Base-by-base conservation (phyloP, 2,888 invertebrate genomes). In the Mimumesa dahlbomi region DNA sequence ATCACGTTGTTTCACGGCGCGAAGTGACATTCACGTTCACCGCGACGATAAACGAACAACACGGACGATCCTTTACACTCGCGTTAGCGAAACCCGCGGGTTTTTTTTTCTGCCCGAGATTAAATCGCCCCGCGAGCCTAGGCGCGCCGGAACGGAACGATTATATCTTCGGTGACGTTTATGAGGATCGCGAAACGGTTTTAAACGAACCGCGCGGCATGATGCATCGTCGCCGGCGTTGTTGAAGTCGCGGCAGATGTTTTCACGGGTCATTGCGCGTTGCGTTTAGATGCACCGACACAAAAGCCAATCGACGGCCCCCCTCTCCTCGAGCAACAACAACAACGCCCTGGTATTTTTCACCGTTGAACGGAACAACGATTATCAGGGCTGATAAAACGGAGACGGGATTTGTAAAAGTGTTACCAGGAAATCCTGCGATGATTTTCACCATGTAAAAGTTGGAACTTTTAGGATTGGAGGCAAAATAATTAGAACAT, bases 151-250 rank as follows among this genome's bases (percentile, higher is more conserved):
- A 54, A 64, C 58, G 58, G n/a, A 63, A 63, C 45, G 56, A 43
- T 57, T 63, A 62, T 50, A 57, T 48, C 49, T 38, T 40, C 42
- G 38, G 31, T 34, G 57, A 69, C 69, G 64, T 64, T 69, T 59
- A 64, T 53, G 63, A 59, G 64, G 38, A 64, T 53, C 68, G 50
- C 43, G 69, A 45, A 65, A 50, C 38, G 58, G 38, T 46, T 40
- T 52, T 45, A 38, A 65, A 45, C 45, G 58, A 34, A n/a, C 36
- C 46, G 52, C 36, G 40, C 31, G 38, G 45, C 36, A 52, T 46
- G 58, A 65, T 52, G 52, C 52, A 65, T 65, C 49, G 38, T 58
- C 65, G 52, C 25, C 6, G 22, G 22, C 52, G n/a, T n/a, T n/a
- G n/a, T n/a, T n/a, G n/a, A n/a, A n/a, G n/a, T n/a, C n/a, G n/a